These are phyloP conservation scores for Therioaphis trifolii DNA, from an alignment of 2,888 invertebrate species.

Conservation along the genomic window DNA sequence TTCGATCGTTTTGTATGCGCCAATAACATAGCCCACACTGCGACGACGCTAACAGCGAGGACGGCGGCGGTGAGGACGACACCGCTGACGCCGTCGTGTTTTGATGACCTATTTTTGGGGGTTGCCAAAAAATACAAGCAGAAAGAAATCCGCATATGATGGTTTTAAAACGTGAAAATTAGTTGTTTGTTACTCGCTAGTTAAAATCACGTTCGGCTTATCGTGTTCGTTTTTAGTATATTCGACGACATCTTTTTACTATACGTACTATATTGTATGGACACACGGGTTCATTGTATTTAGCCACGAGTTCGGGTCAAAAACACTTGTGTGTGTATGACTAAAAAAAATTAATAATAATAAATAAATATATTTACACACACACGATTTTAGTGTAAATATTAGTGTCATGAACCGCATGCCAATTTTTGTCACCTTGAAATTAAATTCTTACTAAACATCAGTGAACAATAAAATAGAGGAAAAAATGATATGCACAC, in stretches of 20 bases:
- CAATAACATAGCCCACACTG: not conserved
- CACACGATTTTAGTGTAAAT: constrained; percentile 28
- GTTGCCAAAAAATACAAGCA: constrained; percentile 31
- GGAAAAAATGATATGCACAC: constrained; percentile 25
- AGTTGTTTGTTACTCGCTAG: not conserved
- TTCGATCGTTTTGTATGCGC: not conserved
- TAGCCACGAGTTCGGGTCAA: not conserved
- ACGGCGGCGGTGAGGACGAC: not conserved
- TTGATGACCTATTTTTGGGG: constrained; percentile 31
- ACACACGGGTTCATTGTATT: constrained; percentile 35
- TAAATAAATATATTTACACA: not conserved
- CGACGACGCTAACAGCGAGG: not conserved
- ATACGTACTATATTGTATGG: not conserved
- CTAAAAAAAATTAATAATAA: not conserved
- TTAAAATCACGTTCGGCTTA: not conserved
- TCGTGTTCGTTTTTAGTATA: no score
- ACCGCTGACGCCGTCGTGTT: not conserved
- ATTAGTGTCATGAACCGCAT: constrained; percentile 47
- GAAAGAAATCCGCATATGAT: not conserved
- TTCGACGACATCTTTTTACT: not conserved
- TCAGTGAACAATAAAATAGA: constrained; percentile 9
- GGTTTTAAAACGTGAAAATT: not conserved
- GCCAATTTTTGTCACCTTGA: constrained; percentile 59
- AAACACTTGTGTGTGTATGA: constrained; percentile 32
- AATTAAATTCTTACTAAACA: constrained; percentile 28